These are phyloP conservation scores for Petroica traversi DNA, from an alignment of 2,113 vertebrate genomes.

Conservation along the genomic window DNA sequence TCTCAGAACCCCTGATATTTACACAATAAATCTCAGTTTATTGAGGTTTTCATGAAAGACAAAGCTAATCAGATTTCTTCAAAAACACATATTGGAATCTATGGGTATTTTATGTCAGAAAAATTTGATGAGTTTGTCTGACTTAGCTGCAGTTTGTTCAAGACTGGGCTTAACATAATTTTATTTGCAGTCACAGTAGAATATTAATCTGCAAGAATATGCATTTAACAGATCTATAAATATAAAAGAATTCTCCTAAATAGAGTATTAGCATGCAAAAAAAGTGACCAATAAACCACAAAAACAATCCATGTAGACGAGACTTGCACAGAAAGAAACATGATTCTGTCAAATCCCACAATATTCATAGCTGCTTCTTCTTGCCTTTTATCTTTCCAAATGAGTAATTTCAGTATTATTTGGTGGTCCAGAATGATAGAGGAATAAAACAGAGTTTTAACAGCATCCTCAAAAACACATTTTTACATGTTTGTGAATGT, in stretches of 20 bases:
- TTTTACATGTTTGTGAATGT: background rate
- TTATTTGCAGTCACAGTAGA: background rate
- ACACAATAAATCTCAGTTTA: background rate
- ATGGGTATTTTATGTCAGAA: background rate
- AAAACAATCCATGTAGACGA: rapidly evolving
- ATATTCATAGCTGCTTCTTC: background rate
- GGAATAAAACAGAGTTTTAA: background rate
- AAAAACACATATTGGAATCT: background rate
- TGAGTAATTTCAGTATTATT: background rate
- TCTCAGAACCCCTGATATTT: background rate
- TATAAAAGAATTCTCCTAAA: background rate
- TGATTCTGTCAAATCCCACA: background rate
- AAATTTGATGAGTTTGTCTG: background rate
- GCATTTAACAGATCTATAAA: background rate
- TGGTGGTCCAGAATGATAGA: background rate
- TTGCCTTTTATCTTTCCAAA: background rate
- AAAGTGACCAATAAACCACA: background rate
- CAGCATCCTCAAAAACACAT: background rate
- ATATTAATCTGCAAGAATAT: background rate
- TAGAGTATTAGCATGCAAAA: background rate
- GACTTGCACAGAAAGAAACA: background rate
- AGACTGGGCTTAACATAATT: background rate
- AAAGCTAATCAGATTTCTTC: background rate
- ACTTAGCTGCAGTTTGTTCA: background rate
- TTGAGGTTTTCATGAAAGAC: background rate